Percentiles rank a stretch among this genome's conserved stretches.
Evolutionary conservation across 2,888 invertebrate genomes (phyloP).

Genomic region (Empis stercorea): DNA sequence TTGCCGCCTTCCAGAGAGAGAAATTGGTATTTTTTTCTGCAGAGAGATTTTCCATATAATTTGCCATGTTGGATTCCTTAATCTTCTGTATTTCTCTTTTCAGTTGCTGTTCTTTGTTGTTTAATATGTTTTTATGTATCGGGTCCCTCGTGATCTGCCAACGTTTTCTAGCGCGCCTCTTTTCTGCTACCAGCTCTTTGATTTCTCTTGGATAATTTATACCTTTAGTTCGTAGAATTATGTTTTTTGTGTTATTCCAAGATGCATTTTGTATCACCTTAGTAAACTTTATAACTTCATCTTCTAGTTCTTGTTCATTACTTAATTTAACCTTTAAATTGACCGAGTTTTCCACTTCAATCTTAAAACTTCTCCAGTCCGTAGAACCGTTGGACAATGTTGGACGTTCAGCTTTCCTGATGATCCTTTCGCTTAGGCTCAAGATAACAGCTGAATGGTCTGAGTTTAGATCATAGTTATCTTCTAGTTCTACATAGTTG

Average conservation of each 20-base stretch:
- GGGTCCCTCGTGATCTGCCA: neutral
- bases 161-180: neutral
- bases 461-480: constrained; percentile 2
- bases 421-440: neutral
- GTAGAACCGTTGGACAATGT: neutral
- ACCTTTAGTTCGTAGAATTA: too few species aligned
- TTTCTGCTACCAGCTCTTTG: neutral
- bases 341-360: neutral
- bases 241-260: neutral
- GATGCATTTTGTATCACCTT: neutral
- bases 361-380: neutral
- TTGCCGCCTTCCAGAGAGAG: neutral
- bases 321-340: neutral
- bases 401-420: neutral
- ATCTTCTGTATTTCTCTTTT: neutral
- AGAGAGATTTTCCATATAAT: neutral
- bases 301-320: neutral
- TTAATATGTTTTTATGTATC: neutral
- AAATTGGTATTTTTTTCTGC: neutral
- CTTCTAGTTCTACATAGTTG: neutral
- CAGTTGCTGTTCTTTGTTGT: neutral
- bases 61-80: neutral
- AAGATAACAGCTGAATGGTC: neutral
- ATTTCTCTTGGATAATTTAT: neutral
- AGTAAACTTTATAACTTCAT: neutral